phyloP scores from a whole-genome alignment of 2,113 vertebrate species.

The Hippocampus comes region DNA sequence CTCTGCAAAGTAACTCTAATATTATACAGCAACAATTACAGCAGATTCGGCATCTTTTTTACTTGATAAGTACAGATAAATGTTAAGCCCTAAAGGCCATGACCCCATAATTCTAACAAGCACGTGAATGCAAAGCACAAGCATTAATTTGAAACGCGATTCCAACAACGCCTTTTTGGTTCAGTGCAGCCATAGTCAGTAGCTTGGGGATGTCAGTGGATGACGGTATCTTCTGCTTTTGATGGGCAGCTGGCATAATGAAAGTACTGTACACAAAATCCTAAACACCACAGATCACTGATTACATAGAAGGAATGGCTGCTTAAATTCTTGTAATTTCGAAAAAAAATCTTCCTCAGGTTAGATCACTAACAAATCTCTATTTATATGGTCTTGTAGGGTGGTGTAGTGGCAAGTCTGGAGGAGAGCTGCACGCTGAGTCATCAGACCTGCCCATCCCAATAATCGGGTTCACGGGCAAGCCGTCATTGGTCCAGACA shows the following conservation, averaged over 20 bases:
- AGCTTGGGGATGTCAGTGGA: slow-evolving; percentile 13
- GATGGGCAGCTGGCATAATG: neutral
- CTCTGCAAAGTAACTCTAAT: neutral
- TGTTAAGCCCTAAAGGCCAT: neutral
- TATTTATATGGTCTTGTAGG: slow-evolving; percentile 24
- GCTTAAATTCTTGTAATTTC: neutral
- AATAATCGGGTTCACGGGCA: slow-evolving; percentile 78
- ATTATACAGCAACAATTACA: neutral
- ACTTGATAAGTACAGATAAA: neutral
- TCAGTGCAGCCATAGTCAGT: slow-evolving; percentile 26
- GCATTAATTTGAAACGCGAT: neutral
- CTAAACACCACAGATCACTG: neutral
- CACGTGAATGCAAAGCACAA: neutral
- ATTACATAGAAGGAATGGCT: slow-evolving; percentile 24
- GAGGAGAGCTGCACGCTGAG: slow-evolving; percentile 73
- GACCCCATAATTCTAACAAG: neutral
- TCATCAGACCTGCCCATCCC: slow-evolving; percentile 80
- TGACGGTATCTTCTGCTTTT: slow-evolving; percentile 3
- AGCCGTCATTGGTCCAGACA: slow-evolving; percentile 79
- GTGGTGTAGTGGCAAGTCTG: slow-evolving; percentile 56
- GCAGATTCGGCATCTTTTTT: neutral
- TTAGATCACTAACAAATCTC: neutral
- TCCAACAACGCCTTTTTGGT: neutral
- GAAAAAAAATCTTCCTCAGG: neutral
- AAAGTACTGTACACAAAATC: neutral